Evolutionary conservation across 2,888 invertebrate genomes (phyloP), one percentile per base, ranked within the genome.

Genomic region (Zygogramma bicolorata): DNA sequence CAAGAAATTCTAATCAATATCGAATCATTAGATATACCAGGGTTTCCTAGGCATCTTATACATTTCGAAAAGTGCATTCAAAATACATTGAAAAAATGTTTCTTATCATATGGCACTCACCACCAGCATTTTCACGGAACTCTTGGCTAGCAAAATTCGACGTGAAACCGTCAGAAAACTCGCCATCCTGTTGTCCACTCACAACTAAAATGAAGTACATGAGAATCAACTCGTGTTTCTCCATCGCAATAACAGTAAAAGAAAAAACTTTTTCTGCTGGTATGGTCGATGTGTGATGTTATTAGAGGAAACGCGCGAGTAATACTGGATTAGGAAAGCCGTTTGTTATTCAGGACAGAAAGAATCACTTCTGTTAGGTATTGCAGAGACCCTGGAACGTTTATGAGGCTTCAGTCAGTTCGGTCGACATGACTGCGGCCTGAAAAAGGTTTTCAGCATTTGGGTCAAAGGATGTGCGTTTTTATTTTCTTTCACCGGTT

Each of bases 321-420:
- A 49, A 58, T 65, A 76, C 74, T 74, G 73, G 72, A 76, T 76
- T 71, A 76, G 66, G 29, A 62, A 27, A 40, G 20, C 20, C 53
- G 22, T 49, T 68, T 63, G 49, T 38, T 68, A 70, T 75, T 75
- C 62, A 70, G 75, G 73, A 18, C 73, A 70, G 31, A 73, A 60
- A 40, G 65, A 75, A 65, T 73, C 49, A 62, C 68, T 70, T 60
- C 49, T 58, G 75, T 38, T 65, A 38, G 42, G 57, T 42, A 58
- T 40, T 58, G 18, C 34, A 27, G 57, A 25, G 38, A 25, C 57
- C 57, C 31, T 22, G 31, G 13, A 58, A 15, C 40, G 20, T 42
- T 40, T 62, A 46, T 46, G 49, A 3, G 42, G 68, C 68, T 68
- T 68, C 62, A 38, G 38, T 38, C 57, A 31, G 38, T 38, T 49